Conservation (phyloP, 30 jellyfish, hydroid and myxozoan species). For the Turritopsis rubra region DNA sequence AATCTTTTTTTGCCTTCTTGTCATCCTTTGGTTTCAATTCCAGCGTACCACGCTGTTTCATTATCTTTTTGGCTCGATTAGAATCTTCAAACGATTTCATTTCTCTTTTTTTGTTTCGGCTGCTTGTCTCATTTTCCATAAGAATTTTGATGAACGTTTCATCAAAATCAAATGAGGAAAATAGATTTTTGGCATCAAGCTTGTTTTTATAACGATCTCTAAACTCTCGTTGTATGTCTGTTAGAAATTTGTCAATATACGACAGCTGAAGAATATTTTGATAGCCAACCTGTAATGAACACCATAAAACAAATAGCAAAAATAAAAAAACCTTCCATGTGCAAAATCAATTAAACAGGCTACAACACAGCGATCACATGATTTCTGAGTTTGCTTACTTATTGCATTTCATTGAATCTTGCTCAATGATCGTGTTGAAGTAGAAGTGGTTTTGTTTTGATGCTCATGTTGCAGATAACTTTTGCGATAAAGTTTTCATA, state of each 20-base stretch:
- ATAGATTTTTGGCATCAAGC: constrained; percentile 41
- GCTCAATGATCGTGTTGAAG: too few species aligned
- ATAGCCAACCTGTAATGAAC: constrained; percentile 56
- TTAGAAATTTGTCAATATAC: constrained; percentile 65
- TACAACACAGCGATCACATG: too few species aligned
- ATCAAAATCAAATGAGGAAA: constrained; percentile 53
- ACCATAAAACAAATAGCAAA: neutral
- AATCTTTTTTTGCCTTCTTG: constrained; percentile 16
- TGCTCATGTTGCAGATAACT: too few species aligned
- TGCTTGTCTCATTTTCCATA: constrained; percentile 31
- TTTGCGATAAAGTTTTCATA: too few species aligned
- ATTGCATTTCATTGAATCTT: too few species aligned
- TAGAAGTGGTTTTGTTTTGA: too few species aligned
- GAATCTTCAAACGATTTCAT: constrained; percentile 84
- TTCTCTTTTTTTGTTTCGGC: constrained; percentile 34
- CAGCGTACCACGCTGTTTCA: constrained; percentile 33
- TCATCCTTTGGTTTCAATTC: constrained; percentile 24
- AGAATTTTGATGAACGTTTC: constrained; percentile 39
- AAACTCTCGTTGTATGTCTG: constrained; percentile 61
- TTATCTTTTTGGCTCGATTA: constrained; percentile 55
- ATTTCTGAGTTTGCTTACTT: too few species aligned
- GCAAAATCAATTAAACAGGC: too few species aligned
- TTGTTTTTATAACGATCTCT: constrained; percentile 65
- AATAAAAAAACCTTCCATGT: too few species aligned
- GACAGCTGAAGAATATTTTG: constrained; percentile 76